These are phyloP conservation scores for Leptopilina boulardi DNA, from an alignment of 1,140 invertebrate species.

Conservation along the genomic window DNA sequence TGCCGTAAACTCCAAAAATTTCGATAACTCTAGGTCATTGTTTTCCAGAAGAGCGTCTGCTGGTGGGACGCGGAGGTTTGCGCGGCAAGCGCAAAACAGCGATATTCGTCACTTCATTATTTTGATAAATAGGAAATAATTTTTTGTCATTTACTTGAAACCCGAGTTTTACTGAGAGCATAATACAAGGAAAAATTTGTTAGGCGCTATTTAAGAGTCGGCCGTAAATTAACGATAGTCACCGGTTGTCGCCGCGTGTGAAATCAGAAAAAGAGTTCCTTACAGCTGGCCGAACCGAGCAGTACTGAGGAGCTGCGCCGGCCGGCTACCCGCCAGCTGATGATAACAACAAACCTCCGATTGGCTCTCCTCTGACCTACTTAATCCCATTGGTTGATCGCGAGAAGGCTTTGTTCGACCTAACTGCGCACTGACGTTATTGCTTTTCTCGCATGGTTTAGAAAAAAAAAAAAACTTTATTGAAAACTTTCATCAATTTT, in stretches of 20 bases:
- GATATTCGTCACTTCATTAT: conserved; percentile 61
- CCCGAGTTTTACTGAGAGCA: conserved; percentile 36
- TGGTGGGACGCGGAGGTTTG: conserved; percentile 57
- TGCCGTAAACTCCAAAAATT: background rate
- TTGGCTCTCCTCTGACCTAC: conserved; percentile 68
- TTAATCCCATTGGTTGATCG: conserved; percentile 67
- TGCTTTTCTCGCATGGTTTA: background rate
- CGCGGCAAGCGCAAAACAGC: conserved; percentile 53
- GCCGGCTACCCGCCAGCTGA: conserved; percentile 74
- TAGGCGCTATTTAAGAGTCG: background rate
- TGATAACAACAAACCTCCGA: conserved; percentile 79
- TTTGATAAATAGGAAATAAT: conserved; percentile 23
- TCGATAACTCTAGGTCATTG: background rate
- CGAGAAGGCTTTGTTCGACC: background rate
- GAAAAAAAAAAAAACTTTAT: background rate
- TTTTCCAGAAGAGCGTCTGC: background rate
- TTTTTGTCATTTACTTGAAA: conserved; percentile 40
- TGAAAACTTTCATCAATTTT: background rate
- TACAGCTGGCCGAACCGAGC: conserved; percentile 72
- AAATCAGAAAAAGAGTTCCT: background rate
- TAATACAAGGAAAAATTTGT: conserved; percentile 42
- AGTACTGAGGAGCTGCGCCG: conserved; percentile 68
- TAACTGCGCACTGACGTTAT: background rate
- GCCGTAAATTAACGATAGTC: background rate
- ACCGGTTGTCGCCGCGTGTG: background rate